Conservation (phyloP, 2,888 invertebrate species). For the Lobophora halterata region DNA sequence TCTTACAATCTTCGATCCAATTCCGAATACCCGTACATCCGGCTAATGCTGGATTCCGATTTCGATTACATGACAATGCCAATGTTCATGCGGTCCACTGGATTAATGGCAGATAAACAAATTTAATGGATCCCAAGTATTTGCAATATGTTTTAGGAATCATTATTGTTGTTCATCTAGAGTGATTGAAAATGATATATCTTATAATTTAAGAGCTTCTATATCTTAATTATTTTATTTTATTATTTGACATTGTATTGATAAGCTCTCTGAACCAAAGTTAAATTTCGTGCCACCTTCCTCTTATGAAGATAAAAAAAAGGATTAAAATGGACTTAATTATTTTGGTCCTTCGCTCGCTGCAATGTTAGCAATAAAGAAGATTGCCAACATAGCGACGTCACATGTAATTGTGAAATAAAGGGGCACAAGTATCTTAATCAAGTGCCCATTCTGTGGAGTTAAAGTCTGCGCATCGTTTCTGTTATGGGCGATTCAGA, state of each 20-base stretch:
- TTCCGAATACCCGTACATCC: conserved; percentile 72
- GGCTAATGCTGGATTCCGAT: conserved; percentile 63
- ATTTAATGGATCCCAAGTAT: conserved; percentile 20
- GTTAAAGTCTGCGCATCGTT: conserved; percentile 42
- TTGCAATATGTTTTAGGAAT: conserved; percentile 14
- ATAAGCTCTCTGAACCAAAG: too few species aligned
- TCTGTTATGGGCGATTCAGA: conserved; percentile 65
- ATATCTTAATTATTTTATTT: too few species aligned
- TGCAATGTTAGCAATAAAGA: conserved; percentile 68
- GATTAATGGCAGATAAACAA: conserved; percentile 20
- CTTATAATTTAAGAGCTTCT: too few species aligned
- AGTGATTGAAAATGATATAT: too few species aligned
- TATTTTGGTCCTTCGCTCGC: too few species aligned
- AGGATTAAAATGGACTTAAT: conserved; percentile 31
- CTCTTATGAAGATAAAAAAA: too few species aligned
- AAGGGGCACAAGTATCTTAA: conserved; percentile 77
- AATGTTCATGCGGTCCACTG: conserved; percentile 27
- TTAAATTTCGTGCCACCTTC: too few species aligned
- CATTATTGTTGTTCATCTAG: conserved; percentile 10
- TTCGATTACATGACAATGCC: conserved; percentile 58
- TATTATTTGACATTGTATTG: too few species aligned
- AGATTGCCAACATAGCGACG: conserved; percentile 58
- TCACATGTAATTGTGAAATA: conserved; percentile 74
- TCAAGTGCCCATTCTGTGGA: conserved; percentile 73
- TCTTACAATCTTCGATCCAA: conserved; percentile 77